phyloP scores from a whole-genome alignment of 2,797 vertebrate species.

The Galago senegalensis region DNA sequence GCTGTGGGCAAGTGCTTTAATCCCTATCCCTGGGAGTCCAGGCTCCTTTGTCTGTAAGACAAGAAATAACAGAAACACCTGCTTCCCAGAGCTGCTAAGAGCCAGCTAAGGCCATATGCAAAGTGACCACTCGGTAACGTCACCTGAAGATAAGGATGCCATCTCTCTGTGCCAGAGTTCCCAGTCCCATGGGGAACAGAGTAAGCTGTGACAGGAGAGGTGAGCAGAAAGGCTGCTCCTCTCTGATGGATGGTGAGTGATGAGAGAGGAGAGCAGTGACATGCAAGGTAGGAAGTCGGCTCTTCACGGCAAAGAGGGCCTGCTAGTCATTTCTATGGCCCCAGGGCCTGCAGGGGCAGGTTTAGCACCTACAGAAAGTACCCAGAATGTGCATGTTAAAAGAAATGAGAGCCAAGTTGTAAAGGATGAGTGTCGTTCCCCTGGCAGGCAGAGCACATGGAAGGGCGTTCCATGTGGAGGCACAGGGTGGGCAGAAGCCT shows the following conservation, averaged over 20 bases:
- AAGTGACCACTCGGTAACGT: rapidly evolving
- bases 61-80: background rate
- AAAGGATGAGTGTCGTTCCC: background rate
- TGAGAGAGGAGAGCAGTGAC: background rate
- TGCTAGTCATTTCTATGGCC: background rate
- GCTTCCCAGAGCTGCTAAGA: background rate
- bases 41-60: background rate
- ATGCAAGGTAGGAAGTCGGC: background rate
- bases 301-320: background rate
- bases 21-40: background rate
- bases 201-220: background rate
- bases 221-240: background rate
- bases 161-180: background rate
- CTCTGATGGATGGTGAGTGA: background rate
- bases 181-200: background rate
- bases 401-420: background rate
- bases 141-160: background rate
- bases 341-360: background rate
- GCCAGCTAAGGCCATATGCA: too few species aligned
- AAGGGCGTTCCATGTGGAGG: too few species aligned
- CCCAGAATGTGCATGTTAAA: background rate
- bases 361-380: background rate
- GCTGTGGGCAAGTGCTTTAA: background rate
- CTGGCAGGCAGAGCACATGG: background rate
- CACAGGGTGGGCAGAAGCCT: background rate